These are phyloP conservation scores for Amphiprion ocellaris DNA, from an alignment of 2,113 vertebrate species.

Conservation along the genomic window DNA sequence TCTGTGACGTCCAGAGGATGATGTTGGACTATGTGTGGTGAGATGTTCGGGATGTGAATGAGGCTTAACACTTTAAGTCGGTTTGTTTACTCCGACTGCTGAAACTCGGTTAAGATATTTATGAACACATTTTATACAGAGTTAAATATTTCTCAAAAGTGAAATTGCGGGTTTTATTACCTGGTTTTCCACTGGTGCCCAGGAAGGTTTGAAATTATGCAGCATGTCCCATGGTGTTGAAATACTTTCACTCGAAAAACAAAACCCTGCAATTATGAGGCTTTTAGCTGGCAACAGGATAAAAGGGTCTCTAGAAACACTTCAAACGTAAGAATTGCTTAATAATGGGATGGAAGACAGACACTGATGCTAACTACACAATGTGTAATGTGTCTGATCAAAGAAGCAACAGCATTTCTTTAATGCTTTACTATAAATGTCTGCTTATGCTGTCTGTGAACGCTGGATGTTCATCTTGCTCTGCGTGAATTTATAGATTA, in stretches of 20 bases:
- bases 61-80: constrained; percentile 31
- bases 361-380: not conserved
- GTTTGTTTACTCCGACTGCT: constrained; percentile 38
- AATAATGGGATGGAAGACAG: not conserved
- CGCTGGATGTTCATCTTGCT: constrained; percentile 1
- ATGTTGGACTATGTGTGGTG: constrained; percentile 27
- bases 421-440: not conserved
- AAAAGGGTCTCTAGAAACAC: no score
- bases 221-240: not conserved
- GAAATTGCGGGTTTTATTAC: constrained; percentile 2
- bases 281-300: no score
- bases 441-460: constrained; percentile 8
- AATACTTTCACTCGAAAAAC: not conserved
- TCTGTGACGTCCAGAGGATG: constrained; percentile 57
- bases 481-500: constrained; percentile 7
- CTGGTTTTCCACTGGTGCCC: not conserved
- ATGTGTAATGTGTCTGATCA: not conserved
- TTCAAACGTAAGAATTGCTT: not conserved
- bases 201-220: not conserved
- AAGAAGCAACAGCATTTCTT: constrained; percentile 4
- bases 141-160: not conserved
- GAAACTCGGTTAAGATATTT: constrained; percentile 9
- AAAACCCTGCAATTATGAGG: no score
- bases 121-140: constrained; percentile 7
- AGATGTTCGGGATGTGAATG: constrained; percentile 35